Conservation (phyloP, 2,113 vertebrate genomes). For the Sceloporus tristichus region DNA sequence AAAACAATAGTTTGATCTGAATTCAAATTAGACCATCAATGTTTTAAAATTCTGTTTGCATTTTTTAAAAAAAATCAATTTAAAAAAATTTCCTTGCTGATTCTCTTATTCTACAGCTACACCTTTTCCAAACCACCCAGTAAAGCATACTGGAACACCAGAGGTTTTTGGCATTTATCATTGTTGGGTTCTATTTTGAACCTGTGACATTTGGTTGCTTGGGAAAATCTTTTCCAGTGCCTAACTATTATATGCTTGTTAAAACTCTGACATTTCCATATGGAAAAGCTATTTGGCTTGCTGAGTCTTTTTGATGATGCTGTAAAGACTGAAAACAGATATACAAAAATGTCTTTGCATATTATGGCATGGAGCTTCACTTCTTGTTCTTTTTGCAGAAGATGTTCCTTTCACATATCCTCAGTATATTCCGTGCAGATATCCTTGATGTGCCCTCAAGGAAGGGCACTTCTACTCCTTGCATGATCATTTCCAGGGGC, state of each 20-base stretch:
- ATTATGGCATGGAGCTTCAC: constrained; percentile 3
- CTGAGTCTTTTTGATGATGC: background rate
- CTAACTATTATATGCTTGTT: constrained; percentile 8
- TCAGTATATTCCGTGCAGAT: background rate
- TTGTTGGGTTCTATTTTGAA: background rate
- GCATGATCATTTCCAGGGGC: no score
- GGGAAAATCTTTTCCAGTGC: background rate
- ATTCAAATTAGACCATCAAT: background rate
- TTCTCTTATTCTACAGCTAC: background rate
- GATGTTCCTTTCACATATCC: background rate
- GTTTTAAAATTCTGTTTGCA: background rate
- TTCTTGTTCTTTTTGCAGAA: background rate
- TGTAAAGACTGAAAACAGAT: constrained; percentile 43
- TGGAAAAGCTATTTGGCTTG: constrained; percentile 39
- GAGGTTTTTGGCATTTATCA: background rate
- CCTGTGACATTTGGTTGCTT: background rate
- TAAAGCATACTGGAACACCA: background rate
- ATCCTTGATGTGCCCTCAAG: background rate
- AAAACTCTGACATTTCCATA: constrained; percentile 36
- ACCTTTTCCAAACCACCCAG: background rate
- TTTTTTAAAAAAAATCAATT: background rate
- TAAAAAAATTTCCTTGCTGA: background rate
- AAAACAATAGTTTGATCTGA: background rate
- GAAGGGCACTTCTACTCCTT: background rate
- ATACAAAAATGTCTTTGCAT: constrained; percentile 63